Conservation (phyloP, 2,888 invertebrate genomes). For the Nezara viridula region DNA sequence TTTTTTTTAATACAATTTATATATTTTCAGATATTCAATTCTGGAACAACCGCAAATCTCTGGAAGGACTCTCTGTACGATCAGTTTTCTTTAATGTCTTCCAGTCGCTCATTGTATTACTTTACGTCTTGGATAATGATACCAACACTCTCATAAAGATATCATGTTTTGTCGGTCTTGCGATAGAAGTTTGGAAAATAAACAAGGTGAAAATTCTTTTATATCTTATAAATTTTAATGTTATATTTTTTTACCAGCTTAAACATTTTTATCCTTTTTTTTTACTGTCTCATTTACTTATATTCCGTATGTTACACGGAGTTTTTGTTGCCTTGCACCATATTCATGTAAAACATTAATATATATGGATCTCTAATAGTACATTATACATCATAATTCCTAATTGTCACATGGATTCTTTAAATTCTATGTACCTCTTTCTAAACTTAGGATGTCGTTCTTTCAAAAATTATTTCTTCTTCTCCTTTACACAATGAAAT, state of each 20-base stretch:
- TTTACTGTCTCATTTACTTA: too few species aligned
- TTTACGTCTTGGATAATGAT: conserved; percentile 98
- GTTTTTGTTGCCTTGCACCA: too few species aligned
- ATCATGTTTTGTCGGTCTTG: conserved; percentile 93
- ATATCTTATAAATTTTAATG: background rate
- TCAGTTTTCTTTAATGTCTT: conserved; percentile 99
- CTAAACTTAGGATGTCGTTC: too few species aligned
- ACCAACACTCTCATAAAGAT: conserved; percentile 96
- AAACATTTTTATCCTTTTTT: too few species aligned
- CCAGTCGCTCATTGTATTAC: conserved; percentile 92
- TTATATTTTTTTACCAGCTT: conserved; percentile 46
- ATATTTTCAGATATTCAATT: conserved; percentile 90
- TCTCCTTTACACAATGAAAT: too few species aligned
- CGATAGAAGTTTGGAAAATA: conserved; percentile 99
- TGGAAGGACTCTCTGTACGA: conserved; percentile 97
- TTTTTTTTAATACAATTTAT: conserved; percentile 29
- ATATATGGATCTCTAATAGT: too few species aligned
- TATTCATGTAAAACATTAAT: too few species aligned
- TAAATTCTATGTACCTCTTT: too few species aligned
- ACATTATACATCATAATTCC: too few species aligned
- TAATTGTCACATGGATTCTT: too few species aligned
- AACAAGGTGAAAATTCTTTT: conserved; percentile 77
- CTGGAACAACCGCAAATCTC: conserved; percentile 97
- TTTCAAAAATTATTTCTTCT: too few species aligned
- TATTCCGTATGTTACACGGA: too few species aligned